These are phyloP conservation scores for Neostethus bicornis DNA, from an alignment of 2,797 vertebrate genomes.

Conservation along the genomic window DNA sequence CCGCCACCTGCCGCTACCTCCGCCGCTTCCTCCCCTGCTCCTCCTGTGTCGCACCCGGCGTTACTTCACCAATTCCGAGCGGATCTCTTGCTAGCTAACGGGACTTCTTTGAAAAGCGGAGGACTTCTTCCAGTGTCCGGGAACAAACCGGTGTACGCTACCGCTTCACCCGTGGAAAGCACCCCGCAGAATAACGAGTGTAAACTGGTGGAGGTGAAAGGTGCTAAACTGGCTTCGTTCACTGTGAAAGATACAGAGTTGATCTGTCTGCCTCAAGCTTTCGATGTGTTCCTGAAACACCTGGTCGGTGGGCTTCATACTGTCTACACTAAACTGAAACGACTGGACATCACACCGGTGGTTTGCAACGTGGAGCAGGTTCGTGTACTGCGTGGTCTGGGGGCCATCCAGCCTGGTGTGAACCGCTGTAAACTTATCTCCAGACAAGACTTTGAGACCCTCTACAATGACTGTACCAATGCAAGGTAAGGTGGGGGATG, in stretches of 20 bases:
- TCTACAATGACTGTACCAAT: slow-evolving; percentile 98
- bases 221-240: slow-evolving; percentile 97
- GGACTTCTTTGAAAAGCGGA: slow-evolving; percentile 50
- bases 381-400: slow-evolving; percentile 93
- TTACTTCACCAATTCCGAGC: slow-evolving; percentile 83
- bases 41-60: slow-evolving; percentile 72
- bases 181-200: slow-evolving; percentile 99
- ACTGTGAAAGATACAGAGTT: slow-evolving; percentile 96
- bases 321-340: slow-evolving; percentile 98
- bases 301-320: slow-evolving; percentile 98
- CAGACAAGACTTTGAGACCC: slow-evolving; percentile 97
- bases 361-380: slow-evolving; percentile 99
- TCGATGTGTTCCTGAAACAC: slow-evolving; percentile 98
- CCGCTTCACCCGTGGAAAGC: slow-evolving; percentile 96
- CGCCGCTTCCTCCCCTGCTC: slow-evolving; percentile 82
- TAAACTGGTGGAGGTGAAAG: slow-evolving; percentile 95
- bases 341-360: slow-evolving; percentile 95
- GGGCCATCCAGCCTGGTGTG: slow-evolving; percentile 97
- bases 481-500: slow-evolving; percentile 86
- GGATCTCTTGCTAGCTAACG: slow-evolving; percentile 81
- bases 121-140: slow-evolving; percentile 66
- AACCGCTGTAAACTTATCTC: slow-evolving; percentile 99
- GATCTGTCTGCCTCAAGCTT: slow-evolving; percentile 97
- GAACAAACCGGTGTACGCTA: slow-evolving; percentile 92
- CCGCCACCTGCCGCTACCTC: slow-evolving; percentile 86